These are phyloP conservation scores for Eumacrocentrus americanus DNA, from an alignment of 2,888 invertebrate genomes.

Conservation along the genomic window DNA sequence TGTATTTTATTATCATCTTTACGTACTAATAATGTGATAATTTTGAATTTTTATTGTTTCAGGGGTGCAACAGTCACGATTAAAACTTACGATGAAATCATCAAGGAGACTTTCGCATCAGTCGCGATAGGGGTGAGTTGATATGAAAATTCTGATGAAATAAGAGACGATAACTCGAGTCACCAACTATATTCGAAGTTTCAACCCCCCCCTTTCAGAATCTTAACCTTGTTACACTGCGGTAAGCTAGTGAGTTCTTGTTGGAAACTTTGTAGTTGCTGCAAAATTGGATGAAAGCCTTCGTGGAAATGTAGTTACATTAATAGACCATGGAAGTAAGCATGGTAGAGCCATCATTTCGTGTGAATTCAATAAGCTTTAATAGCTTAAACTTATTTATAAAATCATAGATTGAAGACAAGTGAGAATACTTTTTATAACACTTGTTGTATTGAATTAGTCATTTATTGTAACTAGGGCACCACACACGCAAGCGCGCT, in stretches of 20 bases:
- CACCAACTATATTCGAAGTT: too few species aligned
- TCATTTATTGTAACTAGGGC: too few species aligned
- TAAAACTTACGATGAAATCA: neutral
- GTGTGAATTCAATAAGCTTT: neutral
- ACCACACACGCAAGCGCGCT: too few species aligned
- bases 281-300: conserved; percentile 26
- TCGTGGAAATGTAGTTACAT: conserved; percentile 17
- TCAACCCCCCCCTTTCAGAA: too few species aligned
- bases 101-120: neutral
- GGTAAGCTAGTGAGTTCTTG: conserved; percentile 23
- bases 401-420: too few species aligned
- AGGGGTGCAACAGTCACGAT: neutral
- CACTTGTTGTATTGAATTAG: too few species aligned
- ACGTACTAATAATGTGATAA: too few species aligned
- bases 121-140: neutral
- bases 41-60: conserved; percentile 2
- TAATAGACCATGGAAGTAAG: conserved; percentile 5
- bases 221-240: conserved; percentile 32
- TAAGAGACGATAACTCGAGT: neutral
- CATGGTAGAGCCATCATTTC: neutral
- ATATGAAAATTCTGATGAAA: neutral
- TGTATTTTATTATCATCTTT: too few species aligned
- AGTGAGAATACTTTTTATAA: too few species aligned
- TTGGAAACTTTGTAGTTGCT: conserved; percentile 20
- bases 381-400: neutral